Evolutionary conservation across 2,888 invertebrate genomes (phyloP), one percentile per base, ranked within the genome.

Genomic region (Julus scanicus): DNA sequence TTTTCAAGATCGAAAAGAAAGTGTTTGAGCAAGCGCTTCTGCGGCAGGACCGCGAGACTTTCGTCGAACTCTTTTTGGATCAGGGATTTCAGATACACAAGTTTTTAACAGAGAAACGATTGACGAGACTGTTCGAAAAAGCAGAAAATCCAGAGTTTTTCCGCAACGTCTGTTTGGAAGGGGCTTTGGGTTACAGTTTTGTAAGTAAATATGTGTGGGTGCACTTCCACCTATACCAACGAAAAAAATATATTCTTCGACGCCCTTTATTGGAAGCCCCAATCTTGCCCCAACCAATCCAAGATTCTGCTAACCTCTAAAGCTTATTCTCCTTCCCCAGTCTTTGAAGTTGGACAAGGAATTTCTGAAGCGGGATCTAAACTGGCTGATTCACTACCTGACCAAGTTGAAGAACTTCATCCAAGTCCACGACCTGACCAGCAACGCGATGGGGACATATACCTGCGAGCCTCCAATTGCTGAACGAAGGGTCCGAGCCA

Each of bases 51-150:
- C 90, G 92, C 20, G 92, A 92, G 90, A 91, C 91, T 80, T 92
- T 92, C 89, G 91, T 92, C 0, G 92, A 92, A 84, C 90, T 92
- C 20, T 92, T 92, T 88, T 90, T 92, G 39, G 91, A 91, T 44
- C 91, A 92, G 88, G 92, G 92, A 39, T 91, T 92, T 89, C 90
- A 90, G 89, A 90, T 92, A 86, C 92, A 92, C 89, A 91, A 91
- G 88, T 92, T 91, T 89, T 90, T 92, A 9, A 89, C 90, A 90
- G 90, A 90, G 9, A 89, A 89, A n/a, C 84, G 90, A 4, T 89
- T 91, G n/a, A 44, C 53, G 37, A 63, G 88, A n/a, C 87, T 90
- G 84, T 92, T 91, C 89, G 91, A 91, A 88, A 91, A 91, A 88
- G 91, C 91, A 5, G 90, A 91, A 63, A 91, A 91, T 88, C 90